Conservation (phyloP, 2,113 vertebrate genomes). For the Polyodon spathula region DNA sequence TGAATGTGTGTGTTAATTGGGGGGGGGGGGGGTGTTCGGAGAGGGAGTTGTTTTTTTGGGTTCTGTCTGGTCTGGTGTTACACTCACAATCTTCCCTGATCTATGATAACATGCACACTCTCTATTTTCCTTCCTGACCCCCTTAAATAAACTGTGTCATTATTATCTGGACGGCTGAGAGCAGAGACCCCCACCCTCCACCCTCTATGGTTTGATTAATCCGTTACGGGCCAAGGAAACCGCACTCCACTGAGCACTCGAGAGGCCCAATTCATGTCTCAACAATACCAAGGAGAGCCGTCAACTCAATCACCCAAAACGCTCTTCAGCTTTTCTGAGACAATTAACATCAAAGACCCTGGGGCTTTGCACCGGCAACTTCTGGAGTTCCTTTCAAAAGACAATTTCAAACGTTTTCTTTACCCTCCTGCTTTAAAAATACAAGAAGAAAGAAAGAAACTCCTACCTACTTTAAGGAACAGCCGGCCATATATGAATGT, state of each 20-base stretch:
- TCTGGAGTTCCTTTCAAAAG: constrained; percentile 21
- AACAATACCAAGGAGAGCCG: background rate
- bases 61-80: too few relatives aligned
- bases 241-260: constrained; percentile 55
- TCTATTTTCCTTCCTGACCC: background rate
- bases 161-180: background rate
- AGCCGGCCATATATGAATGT: too few relatives aligned
- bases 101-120: background rate
- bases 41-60: background rate
- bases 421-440: constrained; percentile 37
- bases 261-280: constrained; percentile 39
- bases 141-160: constrained; percentile 1
- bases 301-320: background rate
- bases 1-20: background rate
- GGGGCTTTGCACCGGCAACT: background rate
- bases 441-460: background rate
- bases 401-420: constrained; percentile 45
- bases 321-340: constrained; percentile 1
- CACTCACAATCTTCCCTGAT: too few relatives aligned
- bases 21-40: too few relatives aligned
- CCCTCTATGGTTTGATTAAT: constrained; percentile 56
- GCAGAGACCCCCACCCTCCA: constrained; percentile 32
- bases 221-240: constrained; percentile 61
- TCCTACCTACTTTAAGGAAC: constrained; percentile 33
- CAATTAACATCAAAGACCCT: background rate